Conservation (phyloP, 2,888 invertebrate species). For the Leptogaster cylindrica region DNA sequence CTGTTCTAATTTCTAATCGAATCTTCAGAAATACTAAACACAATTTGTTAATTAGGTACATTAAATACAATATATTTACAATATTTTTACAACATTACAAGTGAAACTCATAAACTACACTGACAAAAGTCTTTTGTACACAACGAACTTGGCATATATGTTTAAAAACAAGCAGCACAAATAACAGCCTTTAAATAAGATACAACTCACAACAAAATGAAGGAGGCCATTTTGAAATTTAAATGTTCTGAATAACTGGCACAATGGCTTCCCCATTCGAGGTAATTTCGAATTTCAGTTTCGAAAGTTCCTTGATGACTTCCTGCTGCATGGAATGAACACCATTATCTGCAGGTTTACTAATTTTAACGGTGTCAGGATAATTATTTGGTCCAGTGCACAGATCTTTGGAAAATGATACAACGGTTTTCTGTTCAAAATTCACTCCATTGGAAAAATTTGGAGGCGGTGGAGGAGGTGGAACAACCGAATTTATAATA, state of each 20-base stretch:
- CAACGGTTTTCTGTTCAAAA: constrained; percentile 56
- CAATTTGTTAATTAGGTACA: too few relatives aligned
- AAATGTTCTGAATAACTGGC: constrained; percentile 50
- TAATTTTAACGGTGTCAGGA: constrained; percentile 57
- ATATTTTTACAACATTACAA: neutral
- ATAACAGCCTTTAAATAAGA: constrained; percentile 17
- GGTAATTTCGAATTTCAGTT: constrained; percentile 59
- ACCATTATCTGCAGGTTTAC: constrained; percentile 44
- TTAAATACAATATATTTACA: constrained; percentile 1
- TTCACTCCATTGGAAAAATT: constrained; percentile 51
- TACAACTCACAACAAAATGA: too few relatives aligned
- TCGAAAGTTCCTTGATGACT: constrained; percentile 54
- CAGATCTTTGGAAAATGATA: constrained; percentile 58
- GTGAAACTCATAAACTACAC: too few relatives aligned
- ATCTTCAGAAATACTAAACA: neutral
- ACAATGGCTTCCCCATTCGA: constrained; percentile 55
- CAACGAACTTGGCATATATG: constrained; percentile 12
- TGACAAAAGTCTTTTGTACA: constrained; percentile 30
- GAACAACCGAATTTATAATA: neutral
- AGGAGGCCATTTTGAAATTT: too few relatives aligned
- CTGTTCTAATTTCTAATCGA: neutral
- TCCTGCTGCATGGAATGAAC: constrained; percentile 46
- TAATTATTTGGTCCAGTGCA: constrained; percentile 57
- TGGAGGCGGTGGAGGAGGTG: constrained; percentile 14
- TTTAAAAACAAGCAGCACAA: too few relatives aligned